Evolutionary conservation across 2,888 invertebrate genomes (phyloP), one percentile per base, ranked within the genome.

Genomic region (Dasypolia templi): DNA sequence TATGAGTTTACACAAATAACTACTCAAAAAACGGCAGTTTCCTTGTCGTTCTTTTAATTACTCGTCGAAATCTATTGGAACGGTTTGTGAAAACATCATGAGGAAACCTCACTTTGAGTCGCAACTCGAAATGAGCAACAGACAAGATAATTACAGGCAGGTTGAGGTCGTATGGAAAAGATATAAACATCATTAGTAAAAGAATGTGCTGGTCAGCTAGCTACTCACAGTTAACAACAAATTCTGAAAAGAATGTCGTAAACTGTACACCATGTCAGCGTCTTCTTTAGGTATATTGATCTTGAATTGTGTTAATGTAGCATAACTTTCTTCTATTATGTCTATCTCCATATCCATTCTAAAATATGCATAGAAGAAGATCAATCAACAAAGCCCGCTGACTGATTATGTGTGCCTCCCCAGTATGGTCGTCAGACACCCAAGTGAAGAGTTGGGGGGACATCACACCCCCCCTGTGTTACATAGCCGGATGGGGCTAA

Each of bases 291-390:
- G 97, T 55, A 98, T 97, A 77, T 97, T 97, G 74, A 98, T 97
- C 72, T 97, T 95, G 88, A 97, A 98, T 83, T 97, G 96, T 26
- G 94, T 92, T 90, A 98, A 97, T 32, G 98, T 96, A 0, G 96
- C 96, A 90, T 98, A 99, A 0, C 98, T 97, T 90, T 98, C 98
- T 94, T 98, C 98, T 89, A 99, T 98, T 7, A 97, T 94, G 82
- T 97, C 97, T 56, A 98, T 91, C 83, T 97, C 97, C 96, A 97
- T 97, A 84, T 99, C 98, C 97, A 98, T 97, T 82, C 96, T 96
- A 58, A 49, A 56, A 55, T 35, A 44, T 51, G 29, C 19, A 14
- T 42, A 49, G 1, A 51, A 32, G 5, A 51, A 26, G 0, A 11
- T 42, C 2, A 72, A 72, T 42, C 14, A 46, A 35, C 17, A n/a